These are phyloP conservation scores for Lithosia quadra DNA, from an alignment of 2,888 invertebrate species.

Conservation along the genomic window DNA sequence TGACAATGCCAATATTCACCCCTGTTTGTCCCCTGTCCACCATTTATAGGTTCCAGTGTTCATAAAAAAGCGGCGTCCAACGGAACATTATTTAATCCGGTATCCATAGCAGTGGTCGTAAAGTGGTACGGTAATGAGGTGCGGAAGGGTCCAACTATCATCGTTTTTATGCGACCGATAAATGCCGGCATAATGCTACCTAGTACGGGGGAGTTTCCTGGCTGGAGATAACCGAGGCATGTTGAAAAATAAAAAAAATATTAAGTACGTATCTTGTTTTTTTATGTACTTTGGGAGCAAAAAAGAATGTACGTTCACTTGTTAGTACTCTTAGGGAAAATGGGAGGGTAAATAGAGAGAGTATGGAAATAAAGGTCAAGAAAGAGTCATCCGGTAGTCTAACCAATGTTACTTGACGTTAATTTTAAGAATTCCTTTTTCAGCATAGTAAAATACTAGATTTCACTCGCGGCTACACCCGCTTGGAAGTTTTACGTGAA, in stretches of 20 bases:
- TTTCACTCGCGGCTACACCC: too few species aligned
- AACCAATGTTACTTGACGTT: too few species aligned
- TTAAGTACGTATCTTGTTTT: background rate
- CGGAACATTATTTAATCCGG: slow-evolving; percentile 46
- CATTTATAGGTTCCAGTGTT: slow-evolving; percentile 7
- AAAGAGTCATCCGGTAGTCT: too few species aligned
- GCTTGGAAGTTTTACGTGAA: too few species aligned
- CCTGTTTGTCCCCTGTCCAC: slow-evolving; percentile 7
- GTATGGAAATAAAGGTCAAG: too few species aligned
- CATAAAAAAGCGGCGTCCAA: slow-evolving; percentile 17
- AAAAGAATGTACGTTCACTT: background rate
- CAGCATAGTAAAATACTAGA: too few species aligned
- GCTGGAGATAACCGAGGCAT: background rate
- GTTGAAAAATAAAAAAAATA: slow-evolving; percentile 3
- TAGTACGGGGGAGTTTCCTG: slow-evolving; percentile 25
- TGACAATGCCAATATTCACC: slow-evolving; percentile 5
- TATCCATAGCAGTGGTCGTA: slow-evolving; percentile 33
- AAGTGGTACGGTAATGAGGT: slow-evolving; percentile 45
- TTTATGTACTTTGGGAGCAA: background rate
- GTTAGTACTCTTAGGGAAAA: too few species aligned
- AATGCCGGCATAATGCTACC: slow-evolving; percentile 50
- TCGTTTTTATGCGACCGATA: slow-evolving; percentile 64
- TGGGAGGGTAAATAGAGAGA: too few species aligned
- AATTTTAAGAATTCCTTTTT: too few species aligned
- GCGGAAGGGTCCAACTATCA: slow-evolving; percentile 61